Evolutionary conservation across 2,113 vertebrate species (phyloP), one percentile per base, ranked within the genome.

Genomic region (Genyomyrus donnyi): DNA sequence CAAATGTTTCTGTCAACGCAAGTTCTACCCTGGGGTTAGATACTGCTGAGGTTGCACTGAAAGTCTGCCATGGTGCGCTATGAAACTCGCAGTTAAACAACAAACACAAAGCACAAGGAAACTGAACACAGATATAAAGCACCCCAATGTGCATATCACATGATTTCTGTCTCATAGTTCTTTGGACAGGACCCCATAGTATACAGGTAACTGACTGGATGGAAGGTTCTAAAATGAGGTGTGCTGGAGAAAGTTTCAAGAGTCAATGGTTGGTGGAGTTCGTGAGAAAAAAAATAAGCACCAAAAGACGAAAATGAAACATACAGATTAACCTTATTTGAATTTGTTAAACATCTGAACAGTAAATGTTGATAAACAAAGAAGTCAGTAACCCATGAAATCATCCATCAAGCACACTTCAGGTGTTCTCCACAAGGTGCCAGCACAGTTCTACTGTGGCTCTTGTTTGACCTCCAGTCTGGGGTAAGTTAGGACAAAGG

Each of bases 401-500:
- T 50, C 46, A 27, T 49, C 85, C 24, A 50, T 6, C 13, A 10
- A 31, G 49, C 49, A 13, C n/a, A 49, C 49, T 87, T 49, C 50
- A 35, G 49, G 50, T 53, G n/a, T 24, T 53, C 50, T 53, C 86
- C 86, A 87, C 86, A 87, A 87, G 49, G 49, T 42, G 86, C 50
- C 86, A 53, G 86, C 31, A 87, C 9, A 56, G 31, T 50, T 86
- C 50, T 8, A 7, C 17, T 80, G 48, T 35, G 24, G 24, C 46
- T 48, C 48, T 6, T 21, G 21, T 39, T n/a, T 48, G 45, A 31
- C 70, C 88, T 77, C 17, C 31, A 8, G 27, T 9, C 21, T 11
- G 88, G 49, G 52, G 45, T 39, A 88, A 45, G 31, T 56, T 56
- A 88, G 87, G 53, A 88, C 87, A 88, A 70, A 39, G 48, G 27